These are phyloP conservation scores for Macrocentrus cingulum DNA, from an alignment of 1,140 invertebrate genomes.

Conservation along the genomic window DNA sequence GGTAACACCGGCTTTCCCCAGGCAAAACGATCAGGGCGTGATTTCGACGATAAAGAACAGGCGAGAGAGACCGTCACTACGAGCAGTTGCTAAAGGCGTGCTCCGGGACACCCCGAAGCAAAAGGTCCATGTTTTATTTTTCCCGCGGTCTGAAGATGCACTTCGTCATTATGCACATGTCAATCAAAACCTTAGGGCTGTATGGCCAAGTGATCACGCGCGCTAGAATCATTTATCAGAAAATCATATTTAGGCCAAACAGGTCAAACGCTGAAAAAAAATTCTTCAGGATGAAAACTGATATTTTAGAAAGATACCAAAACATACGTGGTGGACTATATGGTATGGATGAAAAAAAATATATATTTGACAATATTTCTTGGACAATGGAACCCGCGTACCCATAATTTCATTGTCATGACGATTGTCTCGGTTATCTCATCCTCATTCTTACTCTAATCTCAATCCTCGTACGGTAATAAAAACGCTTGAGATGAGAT, in stretches of 20 bases:
- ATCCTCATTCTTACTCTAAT: conserved; percentile 17
- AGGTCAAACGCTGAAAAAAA: conserved; percentile 4
- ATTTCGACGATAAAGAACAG: conserved; percentile 12
- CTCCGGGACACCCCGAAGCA: conserved; percentile 1
- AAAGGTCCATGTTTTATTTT: not conserved
- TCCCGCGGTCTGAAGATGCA: conserved; percentile 12
- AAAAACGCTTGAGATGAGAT: not conserved
- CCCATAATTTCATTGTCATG: conserved; percentile 18
- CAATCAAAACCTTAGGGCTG: conserved; percentile 47
- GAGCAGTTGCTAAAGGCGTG: conserved; percentile 8
- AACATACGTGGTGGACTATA: not conserved
- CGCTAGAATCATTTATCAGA: conserved; percentile 50
- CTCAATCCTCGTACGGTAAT: not conserved
- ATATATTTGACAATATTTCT: too few species aligned
- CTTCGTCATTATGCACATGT: conserved; percentile 52
- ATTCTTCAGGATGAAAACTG: not conserved
- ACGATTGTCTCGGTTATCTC: conserved; percentile 16
- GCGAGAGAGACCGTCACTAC: too few species aligned
- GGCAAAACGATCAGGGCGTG: conserved; percentile 19
- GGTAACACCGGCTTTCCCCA: conserved; percentile 6
- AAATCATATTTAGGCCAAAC: conserved; percentile 5
- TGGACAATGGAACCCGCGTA: conserved; percentile 2
- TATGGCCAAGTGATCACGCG: conserved; percentile 30
- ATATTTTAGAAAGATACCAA: conserved; percentile 12
- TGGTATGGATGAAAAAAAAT: too few species aligned